These are phyloP conservation scores for Aphelinus certus DNA, from an alignment of 1,140 invertebrate genomes.

Conservation along the genomic window DNA sequence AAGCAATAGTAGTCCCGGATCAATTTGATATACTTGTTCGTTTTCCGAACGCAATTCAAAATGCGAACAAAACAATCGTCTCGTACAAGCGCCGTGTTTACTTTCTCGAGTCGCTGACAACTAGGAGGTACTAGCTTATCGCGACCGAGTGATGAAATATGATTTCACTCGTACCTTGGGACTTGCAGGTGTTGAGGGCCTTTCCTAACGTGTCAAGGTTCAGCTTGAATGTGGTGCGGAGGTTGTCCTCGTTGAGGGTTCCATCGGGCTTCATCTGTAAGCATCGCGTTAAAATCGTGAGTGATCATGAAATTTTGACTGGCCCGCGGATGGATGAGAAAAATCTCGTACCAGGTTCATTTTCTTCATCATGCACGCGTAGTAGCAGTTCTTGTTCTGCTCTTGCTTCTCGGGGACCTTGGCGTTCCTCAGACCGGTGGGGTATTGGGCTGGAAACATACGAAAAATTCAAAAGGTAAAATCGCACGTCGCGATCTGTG, in stretches of 20 bases:
- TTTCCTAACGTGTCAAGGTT: constrained; percentile 33
- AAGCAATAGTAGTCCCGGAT: too few species aligned
- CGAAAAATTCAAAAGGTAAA: not conserved
- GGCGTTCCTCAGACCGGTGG: constrained; percentile 28
- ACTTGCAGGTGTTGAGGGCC: constrained; percentile 28
- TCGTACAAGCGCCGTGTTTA: too few species aligned
- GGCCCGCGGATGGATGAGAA: not conserved
- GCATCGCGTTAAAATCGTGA: too few species aligned
- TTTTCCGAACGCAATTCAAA: too few species aligned
- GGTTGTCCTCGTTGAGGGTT: constrained; percentile 20
- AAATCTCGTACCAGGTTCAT: constrained; percentile 29
- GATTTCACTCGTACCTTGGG: constrained; percentile 8
- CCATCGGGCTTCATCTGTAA: constrained; percentile 30
- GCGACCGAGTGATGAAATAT: too few species aligned
- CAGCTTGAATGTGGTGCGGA: constrained; percentile 25
- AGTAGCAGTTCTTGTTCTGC: constrained; percentile 33
- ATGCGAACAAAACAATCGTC: too few species aligned
- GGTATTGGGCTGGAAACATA: constrained; percentile 18
- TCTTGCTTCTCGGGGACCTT: constrained; percentile 22
- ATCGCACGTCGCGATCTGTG: too few species aligned
- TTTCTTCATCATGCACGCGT: constrained; percentile 39
- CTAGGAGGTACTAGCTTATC: too few species aligned
- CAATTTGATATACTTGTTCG: too few species aligned
- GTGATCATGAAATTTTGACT: too few species aligned
- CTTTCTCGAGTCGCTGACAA: too few species aligned